Evolutionary conservation across 2,113 vertebrate species (phyloP).

Genomic region (Illadopsis cleaveri): DNA sequence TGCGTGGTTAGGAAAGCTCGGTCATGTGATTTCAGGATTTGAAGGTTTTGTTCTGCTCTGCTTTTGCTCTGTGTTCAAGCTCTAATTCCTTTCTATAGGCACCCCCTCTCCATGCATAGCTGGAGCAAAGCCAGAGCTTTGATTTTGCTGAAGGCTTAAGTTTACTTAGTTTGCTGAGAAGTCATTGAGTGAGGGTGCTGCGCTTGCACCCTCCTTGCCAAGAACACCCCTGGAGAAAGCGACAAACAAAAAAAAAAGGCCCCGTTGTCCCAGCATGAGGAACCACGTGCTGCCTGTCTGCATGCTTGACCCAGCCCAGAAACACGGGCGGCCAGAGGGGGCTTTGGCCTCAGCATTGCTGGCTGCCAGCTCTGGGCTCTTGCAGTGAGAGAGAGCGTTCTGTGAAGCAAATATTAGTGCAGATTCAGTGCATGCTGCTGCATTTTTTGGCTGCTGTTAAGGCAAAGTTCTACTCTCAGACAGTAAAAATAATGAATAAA

Average conservation of each 20-base stretch:
- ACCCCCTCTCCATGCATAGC: background rate
- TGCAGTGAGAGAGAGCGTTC: background rate
- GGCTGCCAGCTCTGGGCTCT: background rate
- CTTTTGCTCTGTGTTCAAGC: background rate
- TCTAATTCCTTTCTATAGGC: conserved; percentile 21
- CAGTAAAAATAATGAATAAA: background rate
- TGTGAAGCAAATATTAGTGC: background rate
- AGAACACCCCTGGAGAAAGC: background rate
- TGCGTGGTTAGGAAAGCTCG: conserved; percentile 6
- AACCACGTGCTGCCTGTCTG: background rate
- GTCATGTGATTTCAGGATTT: conserved; percentile 39
- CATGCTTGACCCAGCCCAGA: background rate
- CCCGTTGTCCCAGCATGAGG: background rate
- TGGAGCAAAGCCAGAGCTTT: conserved; percentile 21
- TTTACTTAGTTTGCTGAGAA: background rate
- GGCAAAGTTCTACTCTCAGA: background rate
- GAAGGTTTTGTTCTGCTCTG: background rate
- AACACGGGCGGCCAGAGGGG: background rate
- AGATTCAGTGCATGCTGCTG: accelerated
- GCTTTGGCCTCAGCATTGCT: background rate
- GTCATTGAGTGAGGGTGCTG: background rate
- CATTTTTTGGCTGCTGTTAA: background rate
- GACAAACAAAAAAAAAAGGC: background rate
- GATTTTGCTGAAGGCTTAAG: background rate
- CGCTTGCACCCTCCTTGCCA: accelerated